Base-by-base conservation (phyloP, 2,797 vertebrate genomes). In the Chelidonichthys spinosus region DNA sequence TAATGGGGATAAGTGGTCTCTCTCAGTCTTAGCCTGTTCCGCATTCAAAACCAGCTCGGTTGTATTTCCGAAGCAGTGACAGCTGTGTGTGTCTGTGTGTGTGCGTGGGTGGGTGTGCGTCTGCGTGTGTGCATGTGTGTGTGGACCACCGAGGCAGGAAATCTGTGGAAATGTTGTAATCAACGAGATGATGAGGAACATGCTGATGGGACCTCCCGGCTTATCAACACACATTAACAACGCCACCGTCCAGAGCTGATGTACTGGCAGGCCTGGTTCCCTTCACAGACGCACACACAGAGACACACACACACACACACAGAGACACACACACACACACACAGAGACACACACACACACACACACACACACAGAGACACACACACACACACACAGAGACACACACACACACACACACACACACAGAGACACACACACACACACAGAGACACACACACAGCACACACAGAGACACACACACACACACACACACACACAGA, bases 211-310 rank as follows among this genome's bases (percentile, higher is more conserved):
- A 87, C 81, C 87, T 85, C 69, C 73, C 13, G 60, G 74, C 84
- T 85, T 84, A 90, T 92, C 86, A 89, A 82, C 85, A 85, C 89
- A 90, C 76, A 89, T 92, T 90, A 91, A 89, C 80, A 76, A 83
- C 5, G 32, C 69, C 75, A 80, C 61, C 72, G 77, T 82, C 82
- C 78, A 76, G 44, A 72, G 69, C 64, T 72, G 74, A 87, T 72
- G 64, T 49, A 65, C 66, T 71, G 75, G 73, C 62, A 49, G 65
- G 68, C 46, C 60, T 47, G 65, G 71, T 60, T 63, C 68, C 56
- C 65, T 78, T 33, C 25, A 50, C 39, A 3, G 5, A 17, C 37
- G 44, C 53, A 43, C 53, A 50, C 33, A 13, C 5, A 39, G 4
- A n/a, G 9, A 13, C 43, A 49, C 13, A 33, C 33, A 62, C 44